phyloP scores from a whole-genome alignment of 2,888 invertebrate species.

The Stenurella melanura region DNA sequence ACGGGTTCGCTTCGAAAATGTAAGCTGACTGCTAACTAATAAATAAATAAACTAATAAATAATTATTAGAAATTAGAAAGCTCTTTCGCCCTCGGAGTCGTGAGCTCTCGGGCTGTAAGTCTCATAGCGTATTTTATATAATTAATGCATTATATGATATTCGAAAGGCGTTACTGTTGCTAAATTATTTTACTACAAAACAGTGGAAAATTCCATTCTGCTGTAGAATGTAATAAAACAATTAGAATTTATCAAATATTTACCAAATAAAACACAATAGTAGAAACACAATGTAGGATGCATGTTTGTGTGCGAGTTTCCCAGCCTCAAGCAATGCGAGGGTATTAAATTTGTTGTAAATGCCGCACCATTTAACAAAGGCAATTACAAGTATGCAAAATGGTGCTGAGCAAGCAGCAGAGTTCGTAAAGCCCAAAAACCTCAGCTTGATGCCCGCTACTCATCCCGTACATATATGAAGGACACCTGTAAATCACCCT shows the following conservation, averaged over 20 bases:
- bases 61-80: no score
- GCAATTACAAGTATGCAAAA: conserved; percentile 44
- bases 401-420: conserved; percentile 38
- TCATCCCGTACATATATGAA: not conserved
- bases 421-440: conserved; percentile 22
- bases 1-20: no score
- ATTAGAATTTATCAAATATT: conserved; percentile 40
- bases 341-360: conserved; percentile 39
- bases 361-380: conserved; percentile 45
- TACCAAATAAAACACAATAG: conserved; percentile 31
- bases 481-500: conserved; percentile 32
- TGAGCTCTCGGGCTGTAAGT: no score
- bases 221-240: conserved; percentile 18
- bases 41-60: no score
- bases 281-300: conserved; percentile 14
- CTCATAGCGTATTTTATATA: not conserved
- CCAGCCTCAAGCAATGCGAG: conserved; percentile 12
- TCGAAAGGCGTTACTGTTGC: not conserved
- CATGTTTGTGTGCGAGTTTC: conserved; percentile 12
- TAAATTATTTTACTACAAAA: not conserved
- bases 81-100: no score
- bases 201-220: not conserved
- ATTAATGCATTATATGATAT: not conserved
- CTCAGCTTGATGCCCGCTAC: conserved; percentile 18
- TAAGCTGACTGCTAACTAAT: no score